phyloP scores from a whole-genome alignment of 1,140 invertebrate genomes.

The Anthonomus grandis region DNA sequence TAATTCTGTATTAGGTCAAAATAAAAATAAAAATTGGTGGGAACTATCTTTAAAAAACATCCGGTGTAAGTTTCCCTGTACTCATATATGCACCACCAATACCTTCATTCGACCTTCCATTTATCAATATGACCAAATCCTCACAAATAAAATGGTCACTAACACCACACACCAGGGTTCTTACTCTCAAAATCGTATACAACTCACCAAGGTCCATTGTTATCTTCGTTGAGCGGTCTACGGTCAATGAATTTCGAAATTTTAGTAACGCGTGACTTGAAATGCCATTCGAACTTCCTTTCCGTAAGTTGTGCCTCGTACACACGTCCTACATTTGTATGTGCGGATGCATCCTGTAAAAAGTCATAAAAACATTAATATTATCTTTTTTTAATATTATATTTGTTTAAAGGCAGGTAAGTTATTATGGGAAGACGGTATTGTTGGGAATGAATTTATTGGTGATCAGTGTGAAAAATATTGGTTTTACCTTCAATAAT shows the following conservation, averaged over 20 bases:
- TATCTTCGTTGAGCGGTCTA: slow-evolving; percentile 6
- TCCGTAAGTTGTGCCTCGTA: slow-evolving; percentile 14
- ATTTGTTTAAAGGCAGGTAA: not conserved
- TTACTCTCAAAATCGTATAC: slow-evolving; percentile 1
- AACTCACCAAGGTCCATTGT: slow-evolving; percentile 30
- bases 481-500: no score
- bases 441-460: no score
- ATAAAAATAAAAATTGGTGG: no score
- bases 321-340: slow-evolving; percentile 18
- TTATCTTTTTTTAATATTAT: not conserved
- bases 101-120: no score
- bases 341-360: slow-evolving; percentile 19
- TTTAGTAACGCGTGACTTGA: slow-evolving; percentile 25
- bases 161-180: slow-evolving; percentile 3
- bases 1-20: no score
- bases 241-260: slow-evolving; percentile 23
- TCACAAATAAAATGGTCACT: no score
- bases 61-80: no score
- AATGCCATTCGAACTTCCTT: slow-evolving; percentile 23
- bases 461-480: no score
- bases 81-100: no score
- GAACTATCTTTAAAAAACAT: no score
- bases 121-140: no score
- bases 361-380: slow-evolving; percentile 9
- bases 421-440: not conserved